Conservation (phyloP, 2,113 vertebrate species). For the Atlantisia rogersi region DNA sequence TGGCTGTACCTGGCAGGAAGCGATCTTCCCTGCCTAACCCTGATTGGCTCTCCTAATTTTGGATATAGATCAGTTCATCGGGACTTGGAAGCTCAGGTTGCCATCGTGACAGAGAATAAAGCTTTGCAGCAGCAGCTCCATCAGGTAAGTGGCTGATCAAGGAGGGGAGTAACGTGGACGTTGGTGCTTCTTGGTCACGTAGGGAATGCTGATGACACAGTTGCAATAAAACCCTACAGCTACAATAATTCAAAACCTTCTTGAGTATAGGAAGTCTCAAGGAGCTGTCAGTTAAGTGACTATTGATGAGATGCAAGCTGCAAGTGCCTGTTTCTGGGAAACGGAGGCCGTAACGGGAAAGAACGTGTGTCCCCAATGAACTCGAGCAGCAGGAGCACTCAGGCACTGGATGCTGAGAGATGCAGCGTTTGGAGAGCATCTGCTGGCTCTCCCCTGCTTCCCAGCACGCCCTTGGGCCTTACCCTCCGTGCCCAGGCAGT, state of each 20-base stretch:
- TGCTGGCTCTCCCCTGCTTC: neutral
- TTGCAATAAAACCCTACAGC: constrained; percentile 20
- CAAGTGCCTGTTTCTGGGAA: constrained; percentile 37
- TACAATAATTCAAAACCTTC: neutral
- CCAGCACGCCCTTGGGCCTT: neutral
- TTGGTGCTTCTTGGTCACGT: neutral
- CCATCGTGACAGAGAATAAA: constrained; percentile 90
- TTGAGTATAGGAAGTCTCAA: neutral
- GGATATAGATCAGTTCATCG: constrained; percentile 96
- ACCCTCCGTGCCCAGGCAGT: accelerated
- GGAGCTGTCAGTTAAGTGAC: constrained; percentile 41
- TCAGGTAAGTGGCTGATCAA: constrained; percentile 75
- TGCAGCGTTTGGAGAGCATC: neutral
- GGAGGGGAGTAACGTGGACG: neutral
- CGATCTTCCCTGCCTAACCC: constrained; percentile 89
- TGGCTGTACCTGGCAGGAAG: constrained; percentile 94
- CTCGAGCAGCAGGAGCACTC: neutral
- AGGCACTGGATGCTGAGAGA: neutral
- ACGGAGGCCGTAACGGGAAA: neutral
- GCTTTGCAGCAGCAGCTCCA: constrained; percentile 89
- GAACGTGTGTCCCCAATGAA: neutral
- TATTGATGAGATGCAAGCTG: constrained; percentile 59
- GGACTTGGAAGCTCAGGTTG: constrained; percentile 96
- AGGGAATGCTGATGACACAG: neutral
- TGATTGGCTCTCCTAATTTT: constrained; percentile 97